Base-by-base conservation (phyloP, 2,888 invertebrate species). In the Alloplasta piceator region DNA sequence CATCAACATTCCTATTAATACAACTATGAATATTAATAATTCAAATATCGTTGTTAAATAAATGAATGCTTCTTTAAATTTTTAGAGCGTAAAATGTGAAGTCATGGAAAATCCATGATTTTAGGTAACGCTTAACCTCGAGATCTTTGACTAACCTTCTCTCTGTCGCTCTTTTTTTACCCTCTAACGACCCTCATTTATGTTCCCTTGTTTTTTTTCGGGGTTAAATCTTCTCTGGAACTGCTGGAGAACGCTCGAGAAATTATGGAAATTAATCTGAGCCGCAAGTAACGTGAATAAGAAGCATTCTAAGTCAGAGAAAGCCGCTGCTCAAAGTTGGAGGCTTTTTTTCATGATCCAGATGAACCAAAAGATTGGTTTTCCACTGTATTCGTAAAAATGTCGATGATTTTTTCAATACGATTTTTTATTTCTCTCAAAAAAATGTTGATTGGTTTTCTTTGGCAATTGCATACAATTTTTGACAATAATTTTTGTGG, bases 201-300 rank as follows among this genome's bases (percentile, higher is more conserved):
- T 26, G 26, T 26, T 26, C 26, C 26, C 3, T 26, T 1, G 26
- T 73, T 46, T 63, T 14, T 14, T 73, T 63, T 16, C 48, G 48
- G 55, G 43, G 5, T 9, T 73, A 52, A 43, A 63, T 63, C 43
- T 63, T 63, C n/a, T 14, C 5, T 2, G 39, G 39, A 26, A 10
- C 16, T 6, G 7, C 26, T 12, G 10, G 16, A 55, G 36, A 43
- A 63, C 43, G 52, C 41, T 61, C 55, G 14, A 36, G 36, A 64
- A 43, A 73, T 73, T 64, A 73, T 16, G 72, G 4, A 43, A 73
- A 73, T 73, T 43, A 73, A 43, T 38, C 26, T 61, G 41, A 72
- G 61, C 14, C 52, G 41, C 52, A n/a, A 58, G 16, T 6, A 48
- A 38, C 63, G 36, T 14, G 52, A 73, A 73, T 50, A 46, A 26